phyloP scores from a whole-genome alignment of 2,888 invertebrate species.

The Drosophila ezoana region DNA sequence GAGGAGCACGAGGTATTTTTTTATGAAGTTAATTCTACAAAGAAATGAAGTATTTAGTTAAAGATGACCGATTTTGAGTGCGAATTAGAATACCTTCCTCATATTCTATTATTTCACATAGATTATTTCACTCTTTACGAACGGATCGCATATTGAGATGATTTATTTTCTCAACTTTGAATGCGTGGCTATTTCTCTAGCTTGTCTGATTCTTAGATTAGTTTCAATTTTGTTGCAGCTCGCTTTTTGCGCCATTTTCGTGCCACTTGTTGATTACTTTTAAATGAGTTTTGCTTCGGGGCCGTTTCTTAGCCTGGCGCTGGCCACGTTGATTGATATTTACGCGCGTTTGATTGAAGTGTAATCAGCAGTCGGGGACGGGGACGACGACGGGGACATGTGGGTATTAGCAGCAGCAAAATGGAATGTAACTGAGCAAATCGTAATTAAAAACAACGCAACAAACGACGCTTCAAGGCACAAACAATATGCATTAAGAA shows the following conservation, averaged over 20 bases:
- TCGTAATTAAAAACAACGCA: constrained; percentile 71
- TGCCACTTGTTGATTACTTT: constrained; percentile 78
- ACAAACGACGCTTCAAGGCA: constrained; percentile 70
- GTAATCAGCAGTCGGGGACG: constrained; percentile 67
- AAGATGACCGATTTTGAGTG: too few species aligned
- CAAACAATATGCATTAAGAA: constrained; percentile 75
- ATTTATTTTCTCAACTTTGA: too few species aligned
- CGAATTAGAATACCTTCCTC: too few species aligned
- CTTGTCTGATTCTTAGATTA: constrained; percentile 40
- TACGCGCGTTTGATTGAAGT: constrained; percentile 79
- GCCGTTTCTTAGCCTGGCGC: constrained; percentile 56
- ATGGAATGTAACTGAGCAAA: constrained; percentile 78
- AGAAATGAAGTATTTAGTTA: too few species aligned
- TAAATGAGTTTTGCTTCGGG: constrained; percentile 72
- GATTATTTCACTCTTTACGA: too few species aligned
- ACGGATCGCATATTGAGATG: too few species aligned
- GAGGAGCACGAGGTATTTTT: too few species aligned
- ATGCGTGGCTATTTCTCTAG: too few species aligned
- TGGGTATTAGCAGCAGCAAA: constrained; percentile 69
- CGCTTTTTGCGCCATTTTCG: constrained; percentile 36
- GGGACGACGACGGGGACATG: constrained; percentile 13
- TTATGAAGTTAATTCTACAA: too few species aligned
- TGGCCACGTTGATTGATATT: constrained; percentile 72
- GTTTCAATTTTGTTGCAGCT: constrained; percentile 40
- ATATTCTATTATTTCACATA: too few species aligned